Evolutionary conservation across 2,888 invertebrate species (phyloP).

Genomic region (Galeruca laticollis): DNA sequence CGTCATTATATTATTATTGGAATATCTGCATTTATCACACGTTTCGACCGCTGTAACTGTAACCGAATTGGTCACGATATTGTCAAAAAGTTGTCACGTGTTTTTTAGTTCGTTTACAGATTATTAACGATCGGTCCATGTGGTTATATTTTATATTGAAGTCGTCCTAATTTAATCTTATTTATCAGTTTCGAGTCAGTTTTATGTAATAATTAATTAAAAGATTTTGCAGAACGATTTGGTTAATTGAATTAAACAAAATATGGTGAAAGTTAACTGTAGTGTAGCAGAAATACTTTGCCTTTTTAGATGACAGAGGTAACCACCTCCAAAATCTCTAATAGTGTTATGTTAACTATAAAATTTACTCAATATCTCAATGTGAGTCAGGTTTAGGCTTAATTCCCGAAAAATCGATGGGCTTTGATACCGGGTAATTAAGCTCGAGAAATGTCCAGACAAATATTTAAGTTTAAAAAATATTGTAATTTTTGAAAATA

Average conservation of each 20-base stretch:
- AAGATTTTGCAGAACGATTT: background rate
- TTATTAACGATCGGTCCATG: background rate
- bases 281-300: no score
- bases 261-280: no score
- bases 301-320: no score
- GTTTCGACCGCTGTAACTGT: constrained; percentile 12
- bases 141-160: background rate
- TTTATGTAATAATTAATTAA: background rate
- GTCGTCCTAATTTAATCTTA: background rate
- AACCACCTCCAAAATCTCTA: no score
- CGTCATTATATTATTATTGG: constrained; percentile 3
- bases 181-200: background rate
- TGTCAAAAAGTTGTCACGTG: constrained; percentile 2
- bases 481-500: no score
- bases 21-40: constrained; percentile 15
- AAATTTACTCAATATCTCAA: no score
- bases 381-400: no score
- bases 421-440: no score
- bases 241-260: background rate
- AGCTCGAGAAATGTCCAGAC: no score
- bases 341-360: no score
- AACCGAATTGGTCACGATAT: constrained; percentile 14
- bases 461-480: no score
- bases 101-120: background rate
- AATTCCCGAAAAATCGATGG: no score